Evolutionary conservation across 2,113 vertebrate species (phyloP).

Genomic region (Puma concolor): DNA sequence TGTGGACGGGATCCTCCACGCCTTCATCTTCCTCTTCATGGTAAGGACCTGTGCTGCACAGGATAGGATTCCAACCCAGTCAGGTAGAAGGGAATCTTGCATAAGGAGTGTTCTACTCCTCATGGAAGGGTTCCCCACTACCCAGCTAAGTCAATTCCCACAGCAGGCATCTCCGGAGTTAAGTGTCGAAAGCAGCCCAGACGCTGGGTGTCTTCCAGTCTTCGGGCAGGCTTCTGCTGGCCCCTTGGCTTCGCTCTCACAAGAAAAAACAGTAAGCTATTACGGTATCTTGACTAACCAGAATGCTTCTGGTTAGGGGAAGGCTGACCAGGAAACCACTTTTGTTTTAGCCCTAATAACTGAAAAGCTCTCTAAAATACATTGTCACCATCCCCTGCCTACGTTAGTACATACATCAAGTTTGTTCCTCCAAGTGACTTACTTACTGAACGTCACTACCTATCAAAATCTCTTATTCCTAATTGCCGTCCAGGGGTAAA

Average conservation of each 20-base stretch:
- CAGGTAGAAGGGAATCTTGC: conserved; percentile 76
- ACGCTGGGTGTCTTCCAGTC: neutral
- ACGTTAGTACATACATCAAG: neutral
- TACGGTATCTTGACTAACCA: neutral
- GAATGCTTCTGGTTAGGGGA: neutral
- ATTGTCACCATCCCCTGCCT: conserved; percentile 18
- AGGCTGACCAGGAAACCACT: neutral
- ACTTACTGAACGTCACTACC: conserved; percentile 43
- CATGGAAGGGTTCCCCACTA: conserved; percentile 78
- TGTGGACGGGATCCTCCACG: neutral
- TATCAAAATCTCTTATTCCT: conserved; percentile 50
- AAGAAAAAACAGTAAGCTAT: conserved; percentile 39
- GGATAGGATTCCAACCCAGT: conserved; percentile 66
- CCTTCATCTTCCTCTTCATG: conserved; percentile 45
- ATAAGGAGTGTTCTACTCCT: conserved; percentile 74
- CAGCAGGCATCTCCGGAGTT: conserved; percentile 48
- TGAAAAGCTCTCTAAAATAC: conserved; percentile 57
- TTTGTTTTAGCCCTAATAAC: conserved; percentile 42
- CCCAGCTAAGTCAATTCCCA: conserved; percentile 75
- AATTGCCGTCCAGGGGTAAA: neutral
- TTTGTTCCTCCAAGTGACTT: conserved; percentile 10
- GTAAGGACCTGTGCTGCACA: conserved; percentile 26
- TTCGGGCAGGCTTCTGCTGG: conserved; percentile 8
- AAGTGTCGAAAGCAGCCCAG: conserved; percentile 15
- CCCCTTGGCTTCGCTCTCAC: neutral